Base-by-base conservation (phyloP, 2,888 invertebrate genomes). In the Parnassius smintheus region DNA sequence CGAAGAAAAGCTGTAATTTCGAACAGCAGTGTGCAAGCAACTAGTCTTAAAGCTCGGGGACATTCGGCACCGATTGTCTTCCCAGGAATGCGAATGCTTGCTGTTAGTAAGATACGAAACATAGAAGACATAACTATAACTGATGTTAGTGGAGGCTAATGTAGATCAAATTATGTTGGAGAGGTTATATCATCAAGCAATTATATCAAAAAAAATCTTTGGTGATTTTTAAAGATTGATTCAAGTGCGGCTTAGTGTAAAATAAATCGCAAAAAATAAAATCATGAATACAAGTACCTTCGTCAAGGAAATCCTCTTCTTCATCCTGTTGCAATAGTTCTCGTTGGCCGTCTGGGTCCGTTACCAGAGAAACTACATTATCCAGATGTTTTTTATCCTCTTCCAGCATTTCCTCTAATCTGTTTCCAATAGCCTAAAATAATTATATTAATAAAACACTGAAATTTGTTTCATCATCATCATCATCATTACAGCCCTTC, bases 301-400 rank as follows among this genome's bases (percentile, higher is more conserved):
- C 99, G 85, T 99, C 99, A 22, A 99, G 92, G 80, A 98, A 99
- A 84, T 99, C 99, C 88, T 99, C 99, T 76, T 99, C 97, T 79
- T 97, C 97, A 69, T 97, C 97, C 85, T 96, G 96, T 56, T 96
- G 93, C 53, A 96, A 83, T 11, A 97, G 85, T 67, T 96, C 96
- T 59, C 95, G 94, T 74, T 97, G 97, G 66, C 95, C 96, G 61
- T 93, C 94, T 45, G 96, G 96, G 74, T 97, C 97, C 0, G 92
- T 84, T 1, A 97, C 93, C 77, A 95, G 93, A 22, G 93, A 91
- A 50, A 94, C 92, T 0, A 97, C 93, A 60, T 94, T 93, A 55
- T 94, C 94, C 62, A 95, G 93, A 68, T 95, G 93, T 71, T 94
- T 93, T 70, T 94, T 95, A 75, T 98, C 98, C 74, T 96, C 97